Evolutionary conservation across 2,113 vertebrate species (phyloP), one percentile per base, ranked within the genome.

Genomic region (Siniperca knerii): DNA sequence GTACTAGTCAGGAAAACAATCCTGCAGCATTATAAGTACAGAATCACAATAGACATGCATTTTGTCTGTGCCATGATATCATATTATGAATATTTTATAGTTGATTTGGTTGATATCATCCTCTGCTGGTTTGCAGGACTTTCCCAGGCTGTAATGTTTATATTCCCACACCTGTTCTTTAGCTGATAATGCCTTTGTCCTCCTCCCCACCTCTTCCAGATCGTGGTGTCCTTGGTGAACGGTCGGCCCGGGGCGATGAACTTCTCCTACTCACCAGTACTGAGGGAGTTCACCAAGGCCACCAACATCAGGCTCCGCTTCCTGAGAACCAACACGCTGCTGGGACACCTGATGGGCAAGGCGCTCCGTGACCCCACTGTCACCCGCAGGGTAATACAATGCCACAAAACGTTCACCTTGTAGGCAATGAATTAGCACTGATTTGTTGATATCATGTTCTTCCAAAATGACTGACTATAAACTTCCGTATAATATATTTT

Each of bases 311-410:
- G 97, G 0, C 96, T 99, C 72, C 97, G 97, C 35, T 99, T 99
- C 91, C 95, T 99, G 75, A 96, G 97, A 55, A 99, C 98, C 8
- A 99, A 99, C 96, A 99, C 98, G 0, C 95, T 99, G 58, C 96
- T 99, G 4, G 98, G 98, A 1, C 98, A 99, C 91, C 96, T 99
- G 88, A 99, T 99, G 98, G 98, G 98, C 83, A 99, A 99, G 88
- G 97, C 98, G 0, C 95, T 99, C 66, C 92, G 97, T 4, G 98
- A 99, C 93, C 98, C 98, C n/a, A 99, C 98, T 0, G 98, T 99
- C 85, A 99, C 98, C 5, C 97, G 98, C 76, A 94, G 98, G 97
- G 98, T 99, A 8, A 83, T 60, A 5, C 5, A 1, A 13, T 12
- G 9, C 23, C 25, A 37, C 54, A 52, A 20, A 3, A 5, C 8